These are phyloP conservation scores for Zhuqinia jingwanae DNA, from an alignment of 2,888 invertebrate species.

Conservation along the genomic window DNA sequence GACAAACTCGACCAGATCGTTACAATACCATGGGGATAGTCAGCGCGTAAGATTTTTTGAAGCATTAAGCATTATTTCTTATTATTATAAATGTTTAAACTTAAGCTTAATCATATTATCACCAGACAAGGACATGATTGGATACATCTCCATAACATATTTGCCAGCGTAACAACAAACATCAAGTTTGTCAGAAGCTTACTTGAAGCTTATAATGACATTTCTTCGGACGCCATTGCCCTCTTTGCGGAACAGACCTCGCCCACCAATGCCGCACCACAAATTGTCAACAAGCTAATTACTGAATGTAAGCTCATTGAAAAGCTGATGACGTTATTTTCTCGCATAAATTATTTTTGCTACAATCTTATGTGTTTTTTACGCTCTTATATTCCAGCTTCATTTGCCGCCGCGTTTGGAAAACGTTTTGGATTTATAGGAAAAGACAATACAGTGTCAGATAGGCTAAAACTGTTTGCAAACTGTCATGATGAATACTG, in stretches of 20 bases:
- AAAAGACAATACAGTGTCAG: constrained; percentile 82
- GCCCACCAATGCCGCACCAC: constrained; percentile 86
- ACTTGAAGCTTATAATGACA: constrained; percentile 87
- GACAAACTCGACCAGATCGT: constrained; percentile 88
- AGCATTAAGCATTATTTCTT: constrained; percentile 79
- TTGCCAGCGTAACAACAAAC: constrained; percentile 89
- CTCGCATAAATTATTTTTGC: neutral
- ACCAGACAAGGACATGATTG: constrained; percentile 90
- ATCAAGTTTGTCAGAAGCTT: constrained; percentile 88
- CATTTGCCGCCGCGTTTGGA: constrained; percentile 79
- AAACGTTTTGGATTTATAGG: constrained; percentile 88
- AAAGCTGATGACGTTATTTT: constrained; percentile 80
- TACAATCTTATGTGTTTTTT: no score
- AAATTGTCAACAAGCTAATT: constrained; percentile 89
- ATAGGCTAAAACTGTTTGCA: constrained; percentile 68
- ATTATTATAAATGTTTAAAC: neutral
- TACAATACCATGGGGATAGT: constrained; percentile 91
- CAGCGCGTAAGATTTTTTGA: constrained; percentile 93
- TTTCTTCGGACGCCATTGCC: constrained; percentile 89
- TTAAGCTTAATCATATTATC: neutral
- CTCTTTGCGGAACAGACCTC: constrained; percentile 84
- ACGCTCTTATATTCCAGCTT: no score
- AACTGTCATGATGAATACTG: constrained; percentile 72
- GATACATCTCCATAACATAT: constrained; percentile 87
- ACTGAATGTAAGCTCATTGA: constrained; percentile 91